Base-by-base conservation (phyloP, 2,888 invertebrate genomes). In the Acanthosepion esculentum region DNA sequence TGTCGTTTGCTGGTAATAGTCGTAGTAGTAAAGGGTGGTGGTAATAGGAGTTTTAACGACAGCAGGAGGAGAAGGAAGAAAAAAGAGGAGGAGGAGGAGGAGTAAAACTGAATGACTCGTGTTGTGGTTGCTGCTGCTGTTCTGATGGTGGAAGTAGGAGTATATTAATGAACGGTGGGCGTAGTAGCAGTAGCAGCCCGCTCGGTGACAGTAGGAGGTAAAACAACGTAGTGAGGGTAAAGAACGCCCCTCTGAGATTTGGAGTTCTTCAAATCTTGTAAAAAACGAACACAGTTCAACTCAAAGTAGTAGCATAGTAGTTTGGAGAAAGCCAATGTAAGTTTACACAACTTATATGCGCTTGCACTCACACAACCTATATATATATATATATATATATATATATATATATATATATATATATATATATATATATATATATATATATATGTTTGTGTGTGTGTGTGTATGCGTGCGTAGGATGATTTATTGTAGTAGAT, bases 131-230 rank as follows among this genome's bases (percentile, higher is more conserved):
- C 33, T n/a, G 78, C n/a, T 78, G 78, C n/a, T 78, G n/a, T 33
- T 15, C 15, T 33, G n/a, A n/a, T 78, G n/a, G 15, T 78, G 78
- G n/a, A n/a, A 78, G 78, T 78, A 78, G 78, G 78, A 78, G 78
- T 78, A 33, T 5, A n/a, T 4, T 5, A n/a, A 2, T n/a, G 15
- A 78, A 78, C 6, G 10, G n/a, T 78, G n/a, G 78, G 78, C 78
- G 78, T 78, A 78, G 78, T 78, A 78, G 78, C 78, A 78, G 78
- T 78, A 78, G 78, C 78, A 78, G 78, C 78, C 33, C 4, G 8
- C n/a, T 78, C 33, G 78, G 78, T 78, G 78, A 78, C 78, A 78
- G 78, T 78, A 78, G 78, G 78, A 78, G 78, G 78, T 78, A 78
- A 78, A n/a, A 41, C 78, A n/a, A 78, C 78, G 78, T 78, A n/a